Percentiles rank a stretch among this genome's conserved stretches.
phyloP scores from a whole-genome alignment of 2,797 vertebrate genomes.

The Oryzias dopingdopingensis region DNA sequence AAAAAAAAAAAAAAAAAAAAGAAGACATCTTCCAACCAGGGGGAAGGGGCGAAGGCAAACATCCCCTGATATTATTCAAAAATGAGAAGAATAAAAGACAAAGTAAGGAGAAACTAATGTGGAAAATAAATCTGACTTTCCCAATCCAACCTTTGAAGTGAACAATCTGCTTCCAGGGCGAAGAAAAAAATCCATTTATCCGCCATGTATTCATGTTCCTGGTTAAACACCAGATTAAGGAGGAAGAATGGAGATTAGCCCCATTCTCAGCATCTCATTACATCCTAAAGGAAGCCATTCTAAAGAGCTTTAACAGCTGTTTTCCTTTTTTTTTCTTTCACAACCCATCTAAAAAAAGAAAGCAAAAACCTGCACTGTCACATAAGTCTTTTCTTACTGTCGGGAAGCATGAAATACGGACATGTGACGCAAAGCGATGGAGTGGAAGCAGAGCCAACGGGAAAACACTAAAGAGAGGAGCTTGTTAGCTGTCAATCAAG shows the following conservation, averaged over 20 bases:
- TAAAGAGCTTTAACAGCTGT: constrained; percentile 59
- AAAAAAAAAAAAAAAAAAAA: not conserved
- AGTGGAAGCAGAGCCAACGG: not conserved
- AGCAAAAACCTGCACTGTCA: constrained; percentile 7
- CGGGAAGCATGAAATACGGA: constrained; percentile 29
- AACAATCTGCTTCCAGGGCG: constrained; percentile 69
- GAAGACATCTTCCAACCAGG: not conserved
- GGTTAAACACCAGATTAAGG: constrained; percentile 64
- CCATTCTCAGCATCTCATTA: constrained; percentile 72
- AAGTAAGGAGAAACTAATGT: constrained; percentile 19
- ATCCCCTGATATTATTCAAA: not conserved
- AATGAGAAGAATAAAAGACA: constrained; percentile 64
- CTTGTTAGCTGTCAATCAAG: constrained; percentile 70
- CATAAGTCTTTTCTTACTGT: constrained; percentile 26
- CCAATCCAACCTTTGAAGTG: constrained; percentile 64
- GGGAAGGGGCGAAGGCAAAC: not conserved
- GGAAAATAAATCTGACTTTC: constrained; percentile 38
- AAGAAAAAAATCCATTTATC: constrained; percentile 53
- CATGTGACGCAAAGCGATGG: constrained; percentile 9
- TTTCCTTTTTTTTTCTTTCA: constrained; percentile 11
- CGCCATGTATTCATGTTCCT: constrained; percentile 65
- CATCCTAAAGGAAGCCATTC: constrained; percentile 69
- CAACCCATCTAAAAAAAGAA: constrained; percentile 15
- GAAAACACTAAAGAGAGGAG: constrained; percentile 49
- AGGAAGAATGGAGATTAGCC: constrained; percentile 71